Conservation (phyloP, 2,113 vertebrate genomes). For the Burhinus oedicnemus region DNA sequence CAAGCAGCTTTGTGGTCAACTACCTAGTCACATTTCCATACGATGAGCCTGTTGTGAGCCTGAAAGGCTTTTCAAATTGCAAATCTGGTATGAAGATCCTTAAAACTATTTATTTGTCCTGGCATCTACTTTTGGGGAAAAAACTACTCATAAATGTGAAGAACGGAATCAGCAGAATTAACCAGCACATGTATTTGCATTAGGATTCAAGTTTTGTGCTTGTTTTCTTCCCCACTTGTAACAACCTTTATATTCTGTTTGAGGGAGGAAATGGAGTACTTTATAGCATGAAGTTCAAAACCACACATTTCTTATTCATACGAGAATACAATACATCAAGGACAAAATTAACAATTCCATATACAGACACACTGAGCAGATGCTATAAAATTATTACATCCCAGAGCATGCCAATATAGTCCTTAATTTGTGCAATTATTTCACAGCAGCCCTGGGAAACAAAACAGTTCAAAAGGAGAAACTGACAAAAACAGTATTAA, state of each 20-base stretch:
- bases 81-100: neutral
- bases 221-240: neutral
- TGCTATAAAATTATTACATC: neutral
- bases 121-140: neutral
- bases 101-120: neutral
- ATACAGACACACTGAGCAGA: neutral
- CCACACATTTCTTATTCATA: neutral
- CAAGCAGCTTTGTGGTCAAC: neutral
- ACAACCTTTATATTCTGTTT: neutral
- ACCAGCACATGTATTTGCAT: neutral
- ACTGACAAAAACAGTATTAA: conserved; percentile 6
- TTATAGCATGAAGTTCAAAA: neutral
- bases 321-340: neutral
- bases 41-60: neutral
- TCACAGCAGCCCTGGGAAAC: neutral
- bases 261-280: neutral
- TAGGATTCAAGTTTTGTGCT: neutral
- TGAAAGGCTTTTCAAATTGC: neutral
- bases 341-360: conserved; percentile 23
- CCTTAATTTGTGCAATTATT: neutral
- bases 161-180: neutral
- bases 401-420: neutral
- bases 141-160: neutral
- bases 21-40: neutral
- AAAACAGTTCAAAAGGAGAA: conserved; percentile 9